A percentile compares a stretch with the other conserved stretches of the same genome.
phyloP scores from a whole-genome alignment of 2,113 vertebrate genomes.

The Gallinago jamesoni region DNA sequence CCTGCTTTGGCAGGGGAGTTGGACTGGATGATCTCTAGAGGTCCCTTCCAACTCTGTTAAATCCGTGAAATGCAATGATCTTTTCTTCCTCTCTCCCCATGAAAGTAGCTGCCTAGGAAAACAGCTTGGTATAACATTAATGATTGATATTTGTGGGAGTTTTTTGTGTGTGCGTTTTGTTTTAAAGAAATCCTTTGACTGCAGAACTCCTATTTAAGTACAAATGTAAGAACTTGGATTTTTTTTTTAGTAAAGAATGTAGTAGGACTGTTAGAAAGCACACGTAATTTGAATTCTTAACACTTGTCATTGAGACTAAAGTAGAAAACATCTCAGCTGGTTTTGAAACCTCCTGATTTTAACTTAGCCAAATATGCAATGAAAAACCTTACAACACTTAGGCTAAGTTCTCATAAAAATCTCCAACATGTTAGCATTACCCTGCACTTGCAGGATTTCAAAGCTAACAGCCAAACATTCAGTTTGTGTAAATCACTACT shows the following conservation, averaged over 20 bases:
- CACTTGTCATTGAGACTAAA: fast-evolving
- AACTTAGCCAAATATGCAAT: fast-evolving
- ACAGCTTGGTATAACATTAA: neutral
- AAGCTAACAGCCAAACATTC: neutral
- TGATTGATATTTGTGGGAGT: neutral
- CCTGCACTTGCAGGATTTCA: neutral
- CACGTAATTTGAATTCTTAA: neutral
- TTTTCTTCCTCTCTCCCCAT: neutral
- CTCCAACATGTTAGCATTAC: neutral
- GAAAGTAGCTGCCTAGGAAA: neutral
- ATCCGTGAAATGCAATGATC: neutral
- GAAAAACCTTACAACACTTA: neutral
- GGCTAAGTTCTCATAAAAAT: neutral
- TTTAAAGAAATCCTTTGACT: neutral
- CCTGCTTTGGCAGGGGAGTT: too few species aligned
- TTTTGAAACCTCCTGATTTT: neutral
- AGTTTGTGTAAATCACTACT: neutral
- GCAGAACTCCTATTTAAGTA: neutral
- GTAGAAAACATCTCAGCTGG: neutral
- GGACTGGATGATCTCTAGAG: too few species aligned
- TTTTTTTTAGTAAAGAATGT: neutral
- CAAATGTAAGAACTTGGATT: neutral
- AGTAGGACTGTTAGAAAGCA: neutral
- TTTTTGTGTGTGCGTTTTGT: neutral
- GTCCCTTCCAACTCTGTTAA: too few species aligned